These are phyloP conservation scores for Gymnocypris eckloni DNA, from an alignment of 2,797 vertebrate species.

Conservation along the genomic window DNA sequence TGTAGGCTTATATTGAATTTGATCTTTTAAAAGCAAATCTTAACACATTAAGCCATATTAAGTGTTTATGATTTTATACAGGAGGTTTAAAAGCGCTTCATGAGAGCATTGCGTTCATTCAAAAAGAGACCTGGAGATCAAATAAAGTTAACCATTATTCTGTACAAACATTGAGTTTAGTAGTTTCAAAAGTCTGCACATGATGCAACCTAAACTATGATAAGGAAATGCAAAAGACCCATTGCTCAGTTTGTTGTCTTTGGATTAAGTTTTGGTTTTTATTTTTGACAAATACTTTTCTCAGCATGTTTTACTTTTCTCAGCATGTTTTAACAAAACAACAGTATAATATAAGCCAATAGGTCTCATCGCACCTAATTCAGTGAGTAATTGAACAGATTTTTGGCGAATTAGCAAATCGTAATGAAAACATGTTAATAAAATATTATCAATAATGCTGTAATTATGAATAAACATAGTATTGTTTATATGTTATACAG, in stretches of 20 bases:
- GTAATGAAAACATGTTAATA: neutral
- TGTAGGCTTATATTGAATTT: too few species aligned
- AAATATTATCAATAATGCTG: neutral
- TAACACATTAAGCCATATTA: too few species aligned
- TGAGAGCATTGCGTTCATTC: too few species aligned
- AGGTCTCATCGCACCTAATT: neutral
- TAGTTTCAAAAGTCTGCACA: neutral
- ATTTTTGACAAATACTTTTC: neutral
- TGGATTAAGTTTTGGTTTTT: neutral
- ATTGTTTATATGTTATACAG: neutral
- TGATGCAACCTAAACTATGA: neutral
- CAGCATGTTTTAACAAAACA: neutral
- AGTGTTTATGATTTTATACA: too few species aligned
- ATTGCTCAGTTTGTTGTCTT: neutral
- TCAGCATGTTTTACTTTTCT: neutral
- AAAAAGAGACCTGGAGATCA: neutral
- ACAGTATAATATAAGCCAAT: neutral
- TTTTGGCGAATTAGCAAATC: neutral
- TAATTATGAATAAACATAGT: neutral
- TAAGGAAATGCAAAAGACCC: neutral
- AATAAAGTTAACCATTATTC: constrained; percentile 9
- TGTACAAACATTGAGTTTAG: neutral
- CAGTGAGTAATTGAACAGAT: neutral
- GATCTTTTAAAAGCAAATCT: too few species aligned
- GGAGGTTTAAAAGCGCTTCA: too few species aligned